Evolutionary conservation across 2,888 invertebrate genomes (phyloP).

Genomic region (Heliconius charithonia): DNA sequence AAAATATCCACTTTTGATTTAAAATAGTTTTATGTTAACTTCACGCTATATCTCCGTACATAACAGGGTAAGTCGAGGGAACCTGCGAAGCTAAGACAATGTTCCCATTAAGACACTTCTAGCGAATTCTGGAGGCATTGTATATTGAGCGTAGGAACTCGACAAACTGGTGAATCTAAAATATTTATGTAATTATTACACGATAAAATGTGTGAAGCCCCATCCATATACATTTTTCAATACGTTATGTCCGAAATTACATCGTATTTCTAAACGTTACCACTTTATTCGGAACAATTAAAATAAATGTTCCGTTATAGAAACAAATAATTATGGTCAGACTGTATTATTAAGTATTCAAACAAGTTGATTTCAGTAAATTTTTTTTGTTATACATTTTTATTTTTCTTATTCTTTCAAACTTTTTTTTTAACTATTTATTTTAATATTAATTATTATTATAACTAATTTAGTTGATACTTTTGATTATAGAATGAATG

Average conservation of each 20-base stretch:
- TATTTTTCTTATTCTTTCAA: not conserved
- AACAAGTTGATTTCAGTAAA: slow-evolving; percentile 24
- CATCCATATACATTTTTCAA: slow-evolving; percentile 28
- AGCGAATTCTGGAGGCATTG: not conserved
- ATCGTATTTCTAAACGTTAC: slow-evolving; percentile 30
- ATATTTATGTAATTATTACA: not conserved
- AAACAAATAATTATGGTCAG: slow-evolving; percentile 42
- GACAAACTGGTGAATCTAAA: not conserved
- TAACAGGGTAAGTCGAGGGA: not conserved
- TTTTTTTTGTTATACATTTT: slow-evolving; percentile 22
- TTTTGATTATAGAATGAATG: too few relatives aligned
- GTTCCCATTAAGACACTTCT: too few relatives aligned
- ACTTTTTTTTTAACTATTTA: too few relatives aligned
- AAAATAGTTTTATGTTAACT: too few relatives aligned
- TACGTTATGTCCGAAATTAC: slow-evolving; percentile 28
- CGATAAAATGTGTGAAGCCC: not conserved
- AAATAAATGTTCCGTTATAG: slow-evolving; percentile 36
- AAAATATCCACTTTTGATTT: too few relatives aligned
- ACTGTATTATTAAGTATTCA: slow-evolving; percentile 41
- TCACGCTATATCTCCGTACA: too few relatives aligned
- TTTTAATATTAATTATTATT: too few relatives aligned
- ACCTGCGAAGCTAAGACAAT: not conserved
- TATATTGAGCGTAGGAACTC: not conserved
- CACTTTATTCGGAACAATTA: slow-evolving; percentile 40
- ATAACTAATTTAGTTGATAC: not conserved